Percentiles rank a stretch among this genome's conserved stretches.
Evolutionary conservation across 2,888 invertebrate species (phyloP).

Genomic region (Drosophila nigritarsus): DNA sequence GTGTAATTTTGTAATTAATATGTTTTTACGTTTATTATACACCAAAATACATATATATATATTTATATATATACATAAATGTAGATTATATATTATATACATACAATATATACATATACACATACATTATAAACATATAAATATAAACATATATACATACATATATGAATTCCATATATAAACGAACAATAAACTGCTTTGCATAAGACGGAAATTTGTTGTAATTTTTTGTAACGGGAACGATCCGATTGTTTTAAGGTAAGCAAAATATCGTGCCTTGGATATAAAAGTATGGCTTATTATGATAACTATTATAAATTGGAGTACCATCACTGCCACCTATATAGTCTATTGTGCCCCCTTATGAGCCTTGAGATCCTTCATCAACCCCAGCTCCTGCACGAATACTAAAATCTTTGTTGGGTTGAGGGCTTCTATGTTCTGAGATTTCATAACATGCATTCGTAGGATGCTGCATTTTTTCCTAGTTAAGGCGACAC

Average conservation of each 20-base stretch:
- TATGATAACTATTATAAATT: too few species aligned
- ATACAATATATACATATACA: constrained; percentile 45
- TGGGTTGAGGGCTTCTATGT: too few species aligned
- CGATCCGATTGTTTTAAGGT: constrained; percentile 4
- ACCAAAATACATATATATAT: constrained; percentile 69
- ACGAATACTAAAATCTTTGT: too few species aligned
- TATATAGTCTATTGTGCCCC: too few species aligned
- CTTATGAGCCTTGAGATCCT: too few species aligned
- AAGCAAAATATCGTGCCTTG: background rate
- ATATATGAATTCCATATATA: constrained; percentile 70
- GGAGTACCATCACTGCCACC: too few species aligned
- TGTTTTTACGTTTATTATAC: constrained; percentile 62
- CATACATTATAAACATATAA: constrained; percentile 41
- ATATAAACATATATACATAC: constrained; percentile 12
- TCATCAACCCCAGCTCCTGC: too few species aligned
- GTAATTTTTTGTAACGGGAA: constrained; percentile 12
- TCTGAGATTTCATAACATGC: too few species aligned
- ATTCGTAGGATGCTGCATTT: too few species aligned
- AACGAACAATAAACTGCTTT: constrained; percentile 73
- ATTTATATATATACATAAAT: constrained; percentile 39
- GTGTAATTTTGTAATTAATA: constrained; percentile 74
- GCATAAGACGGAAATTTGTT: constrained; percentile 47
- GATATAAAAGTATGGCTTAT: background rate
- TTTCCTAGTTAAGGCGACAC: too few species aligned
- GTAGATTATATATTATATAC: constrained; percentile 54